Evolutionary conservation across 1,140 invertebrate genomes (phyloP).

Genomic region (Drusus annulatus): DNA sequence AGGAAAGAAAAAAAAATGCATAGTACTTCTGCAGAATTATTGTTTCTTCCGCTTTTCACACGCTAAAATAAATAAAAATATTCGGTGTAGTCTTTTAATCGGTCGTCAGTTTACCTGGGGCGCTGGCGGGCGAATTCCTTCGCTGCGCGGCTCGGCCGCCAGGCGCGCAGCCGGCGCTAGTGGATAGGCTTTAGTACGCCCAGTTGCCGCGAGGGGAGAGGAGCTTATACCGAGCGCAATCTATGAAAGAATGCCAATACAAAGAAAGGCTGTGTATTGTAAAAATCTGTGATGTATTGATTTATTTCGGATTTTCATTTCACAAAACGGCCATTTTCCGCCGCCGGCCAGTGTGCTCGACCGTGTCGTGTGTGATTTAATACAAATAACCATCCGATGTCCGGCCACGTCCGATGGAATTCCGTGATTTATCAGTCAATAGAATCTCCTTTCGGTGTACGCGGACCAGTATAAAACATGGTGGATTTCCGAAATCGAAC

Average conservation of each 20-base stretch:
- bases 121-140: constrained; percentile 20
- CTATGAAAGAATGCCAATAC: constrained; percentile 63
- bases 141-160: not conserved
- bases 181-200: constrained; percentile 64
- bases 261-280: constrained; percentile 70
- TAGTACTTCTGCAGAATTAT: too few species aligned
- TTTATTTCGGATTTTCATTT: constrained; percentile 63
- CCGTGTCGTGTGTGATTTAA: constrained; percentile 11
- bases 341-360: constrained; percentile 12
- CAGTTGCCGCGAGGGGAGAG: constrained; percentile 63
- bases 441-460: constrained; percentile 63
- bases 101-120: constrained; percentile 19
- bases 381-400: constrained; percentile 57
- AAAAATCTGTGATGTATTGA: constrained; percentile 73
- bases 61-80: too few species aligned
- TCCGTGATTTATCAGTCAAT: constrained; percentile 70
- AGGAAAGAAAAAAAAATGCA: not conserved
- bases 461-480: constrained; percentile 42
- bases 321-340: constrained; percentile 39
- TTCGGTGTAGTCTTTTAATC: not conserved
- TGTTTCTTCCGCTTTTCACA: constrained; percentile 19
- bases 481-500: constrained; percentile 28
- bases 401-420: constrained; percentile 69
- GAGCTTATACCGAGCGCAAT: constrained; percentile 56
- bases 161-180: constrained; percentile 43